Evolutionary conservation across 2,113 vertebrate species (phyloP).

Genomic region (Istiophorus platypterus): DNA sequence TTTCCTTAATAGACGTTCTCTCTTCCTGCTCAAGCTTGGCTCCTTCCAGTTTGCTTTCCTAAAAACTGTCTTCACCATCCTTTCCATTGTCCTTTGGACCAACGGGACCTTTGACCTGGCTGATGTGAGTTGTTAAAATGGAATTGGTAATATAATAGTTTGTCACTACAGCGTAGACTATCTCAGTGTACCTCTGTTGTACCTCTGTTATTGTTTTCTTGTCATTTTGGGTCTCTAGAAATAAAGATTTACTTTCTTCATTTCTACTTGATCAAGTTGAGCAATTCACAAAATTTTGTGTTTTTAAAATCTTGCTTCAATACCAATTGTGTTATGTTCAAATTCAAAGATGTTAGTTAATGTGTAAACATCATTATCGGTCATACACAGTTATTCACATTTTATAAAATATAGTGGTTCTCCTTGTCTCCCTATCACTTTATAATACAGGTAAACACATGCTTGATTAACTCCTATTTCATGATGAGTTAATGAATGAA

Average conservation of each 20-base stretch:
- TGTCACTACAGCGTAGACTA: too few relatives aligned
- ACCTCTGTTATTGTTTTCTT: too few relatives aligned
- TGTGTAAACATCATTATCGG: neutral
- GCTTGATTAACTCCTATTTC: neutral
- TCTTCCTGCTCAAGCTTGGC: slow-evolving; percentile 90
- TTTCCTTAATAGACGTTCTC: slow-evolving; percentile 75
- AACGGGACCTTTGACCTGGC: slow-evolving; percentile 82
- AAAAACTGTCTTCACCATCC: slow-evolving; percentile 86
- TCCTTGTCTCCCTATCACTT: neutral
- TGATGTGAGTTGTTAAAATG: slow-evolving; percentile 81
- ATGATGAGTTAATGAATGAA: neutral
- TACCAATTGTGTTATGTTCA: neutral
- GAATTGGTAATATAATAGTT: too few relatives aligned
- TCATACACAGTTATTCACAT: neutral
- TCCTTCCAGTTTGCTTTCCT: slow-evolving; percentile 89
- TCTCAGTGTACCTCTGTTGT: too few relatives aligned
- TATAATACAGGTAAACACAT: neutral
- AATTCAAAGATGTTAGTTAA: neutral
- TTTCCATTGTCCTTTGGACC: slow-evolving; percentile 89
- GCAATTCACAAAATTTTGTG: too few relatives aligned
- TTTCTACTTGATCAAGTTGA: too few relatives aligned
- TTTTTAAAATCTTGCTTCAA: neutral
- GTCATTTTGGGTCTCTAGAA: too few relatives aligned
- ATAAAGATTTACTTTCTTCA: neutral
- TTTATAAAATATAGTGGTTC: neutral